Base-by-base conservation (phyloP, 2,797 vertebrate species). In the Argyrosomus regius region DNA sequence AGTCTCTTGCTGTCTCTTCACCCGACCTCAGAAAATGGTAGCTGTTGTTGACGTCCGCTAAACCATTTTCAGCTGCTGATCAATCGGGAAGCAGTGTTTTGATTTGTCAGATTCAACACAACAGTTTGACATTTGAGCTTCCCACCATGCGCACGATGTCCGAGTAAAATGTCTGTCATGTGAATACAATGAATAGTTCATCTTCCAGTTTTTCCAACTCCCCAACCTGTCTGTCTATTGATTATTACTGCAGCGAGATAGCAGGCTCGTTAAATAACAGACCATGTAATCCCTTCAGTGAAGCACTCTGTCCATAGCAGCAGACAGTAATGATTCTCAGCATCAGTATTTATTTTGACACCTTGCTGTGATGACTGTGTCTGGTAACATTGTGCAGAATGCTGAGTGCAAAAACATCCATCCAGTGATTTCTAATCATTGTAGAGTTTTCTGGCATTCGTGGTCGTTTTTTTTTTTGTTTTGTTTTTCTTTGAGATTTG, bases 231-330 rank as follows among this genome's bases (percentile, higher is more conserved):
- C 67, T 49, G 46, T 46, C 53, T 59, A 60, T 67, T 65, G 59
- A 84, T 78, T 70, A 60, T 50, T 41, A n/a, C 58, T 41, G 28
- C 53, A n/a, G 50, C 28, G 20, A 62, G 45, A 45, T 52, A 66
- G 50, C 61, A 39, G 66, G 64, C 22, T 56, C n/a, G 45, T 20
- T 73, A 35, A 81, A 60, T 56, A 66, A 65, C 49, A 58, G 24
- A 22, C 18, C 7, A 20, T 50, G 60, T 59, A n/a, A 52, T 28
- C 46, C 20, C 14, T 63, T 68, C 54, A 22, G 76, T 54, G 46
- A 67, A 18, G 10, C 52, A 5, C 49, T 78, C 54, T 5, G 35
- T 54, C 61, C 62, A 18, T 11, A 17, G 31, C 46, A 69, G 45
- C 56, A 49, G 35, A 64, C 53, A 3, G 57, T 46, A 60, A 74